A percentile compares a stretch with the other conserved stretches of the same genome.
These are phyloP conservation scores for Smutsia temminckii DNA, from an alignment of 2,797 vertebrate species.

Conservation along the genomic window DNA sequence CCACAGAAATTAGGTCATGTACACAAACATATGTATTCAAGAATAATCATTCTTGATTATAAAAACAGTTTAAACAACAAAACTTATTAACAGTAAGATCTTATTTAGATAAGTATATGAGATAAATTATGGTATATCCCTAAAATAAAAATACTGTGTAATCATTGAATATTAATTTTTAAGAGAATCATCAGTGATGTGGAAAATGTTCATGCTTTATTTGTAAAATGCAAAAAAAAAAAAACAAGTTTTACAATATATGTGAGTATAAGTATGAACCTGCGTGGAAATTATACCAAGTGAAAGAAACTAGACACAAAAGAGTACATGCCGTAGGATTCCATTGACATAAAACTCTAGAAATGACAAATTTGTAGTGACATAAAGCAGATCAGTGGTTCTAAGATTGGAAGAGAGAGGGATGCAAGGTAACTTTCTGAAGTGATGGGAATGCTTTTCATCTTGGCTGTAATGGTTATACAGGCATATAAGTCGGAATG, in stretches of 20 bases:
- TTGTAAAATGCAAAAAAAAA: neutral
- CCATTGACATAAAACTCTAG: neutral
- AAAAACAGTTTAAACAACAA: neutral
- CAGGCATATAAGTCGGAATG: neutral
- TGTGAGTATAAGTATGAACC: neutral
- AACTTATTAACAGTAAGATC: neutral
- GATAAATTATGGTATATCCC: neutral
- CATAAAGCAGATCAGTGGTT: neutral
- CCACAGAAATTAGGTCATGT: neutral
- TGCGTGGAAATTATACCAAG: neutral
- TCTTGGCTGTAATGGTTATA: neutral
- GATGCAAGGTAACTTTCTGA: neutral
- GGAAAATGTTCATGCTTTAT: neutral
- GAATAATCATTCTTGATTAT: constrained; percentile 17
- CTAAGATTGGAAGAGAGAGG: neutral
- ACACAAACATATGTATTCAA: neutral
- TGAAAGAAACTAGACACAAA: neutral
- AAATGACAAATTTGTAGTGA: neutral
- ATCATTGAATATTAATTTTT: constrained; percentile 3
- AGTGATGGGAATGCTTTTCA: neutral
- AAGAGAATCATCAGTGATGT: neutral
- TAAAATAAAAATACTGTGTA: neutral
- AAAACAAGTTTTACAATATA: neutral
- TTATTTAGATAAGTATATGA: neutral
- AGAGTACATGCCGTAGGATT: neutral